These are phyloP conservation scores for Seira sanloemensis DNA, from an alignment of 2,888 invertebrate species.

Conservation along the genomic window DNA sequence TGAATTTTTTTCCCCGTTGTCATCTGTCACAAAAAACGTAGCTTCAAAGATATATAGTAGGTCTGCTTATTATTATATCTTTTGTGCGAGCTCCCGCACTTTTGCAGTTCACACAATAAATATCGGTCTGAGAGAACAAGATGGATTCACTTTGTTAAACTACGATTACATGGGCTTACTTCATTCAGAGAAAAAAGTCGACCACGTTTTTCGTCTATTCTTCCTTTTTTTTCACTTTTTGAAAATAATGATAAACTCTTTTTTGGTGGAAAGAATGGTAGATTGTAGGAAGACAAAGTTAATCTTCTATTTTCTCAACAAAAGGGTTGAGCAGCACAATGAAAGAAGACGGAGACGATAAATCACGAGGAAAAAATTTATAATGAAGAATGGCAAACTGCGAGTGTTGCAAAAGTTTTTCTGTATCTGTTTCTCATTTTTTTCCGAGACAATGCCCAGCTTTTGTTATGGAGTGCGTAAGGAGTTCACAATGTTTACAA, in stretches of 20 bases:
- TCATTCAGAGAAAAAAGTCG: conserved; percentile 26
- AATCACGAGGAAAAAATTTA: conserved; percentile 49
- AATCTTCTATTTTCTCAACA: too few relatives aligned
- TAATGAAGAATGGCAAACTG: conserved; percentile 25
- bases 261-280: too few relatives aligned
- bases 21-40: conserved; percentile 47
- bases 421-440: neutral
- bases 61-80: conserved; percentile 23
- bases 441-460: conserved; percentile 11
- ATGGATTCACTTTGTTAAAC: too few relatives aligned
- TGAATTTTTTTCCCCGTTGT: conserved; percentile 27
- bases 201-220: conserved; percentile 2
- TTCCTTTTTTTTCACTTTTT: neutral
- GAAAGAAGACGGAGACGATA: conserved; percentile 43
- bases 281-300: too few relatives aligned
- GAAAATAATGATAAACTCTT: too few relatives aligned
- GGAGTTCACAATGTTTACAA: conserved; percentile 19
- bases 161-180: conserved; percentile 33
- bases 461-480: neutral
- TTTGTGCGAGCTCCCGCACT: conserved; percentile 15
- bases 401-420: conserved; percentile 19
- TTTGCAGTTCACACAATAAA: conserved; percentile 37
- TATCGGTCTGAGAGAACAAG: conserved; percentile 28
- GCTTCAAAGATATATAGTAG: conserved; percentile 5
- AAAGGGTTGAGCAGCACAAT: conserved; percentile 30